Percentiles rank a stretch among this genome's conserved stretches.
These are phyloP conservation scores for Dicycla oo DNA, from an alignment of 2,888 invertebrate genomes.

Conservation along the genomic window DNA sequence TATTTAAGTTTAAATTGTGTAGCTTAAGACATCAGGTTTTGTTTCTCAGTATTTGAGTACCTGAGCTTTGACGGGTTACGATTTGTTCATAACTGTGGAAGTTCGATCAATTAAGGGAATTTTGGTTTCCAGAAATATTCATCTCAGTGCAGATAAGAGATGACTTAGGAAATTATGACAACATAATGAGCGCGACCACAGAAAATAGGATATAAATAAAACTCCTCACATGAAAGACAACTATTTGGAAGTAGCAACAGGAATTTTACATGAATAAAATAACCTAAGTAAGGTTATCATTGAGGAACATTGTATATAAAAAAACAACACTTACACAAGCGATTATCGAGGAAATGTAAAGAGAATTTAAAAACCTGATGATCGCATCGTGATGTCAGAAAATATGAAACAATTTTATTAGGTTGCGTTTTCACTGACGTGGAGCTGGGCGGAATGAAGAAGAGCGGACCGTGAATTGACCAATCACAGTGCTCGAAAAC, in stretches of 20 bases:
- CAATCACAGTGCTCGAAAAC: no score
- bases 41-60: constrained; percentile 44
- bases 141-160: background rate
- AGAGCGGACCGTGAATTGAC: no score
- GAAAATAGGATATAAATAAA: no score
- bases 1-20: constrained; percentile 67
- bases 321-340: no score
- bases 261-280: no score
- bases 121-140: constrained; percentile 3
- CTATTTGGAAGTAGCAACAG: background rate
- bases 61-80: constrained; percentile 30
- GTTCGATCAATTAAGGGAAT: constrained; percentile 18
- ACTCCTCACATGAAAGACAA: background rate
- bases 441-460: no score
- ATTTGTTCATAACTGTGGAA: constrained; percentile 39
- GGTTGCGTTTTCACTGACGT: no score
- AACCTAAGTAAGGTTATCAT: no score
- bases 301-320: no score
- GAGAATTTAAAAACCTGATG: background rate
- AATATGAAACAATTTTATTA: background rate
- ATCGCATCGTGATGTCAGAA: background rate
- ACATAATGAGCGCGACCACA: background rate
- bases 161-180: background rate
- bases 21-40: constrained; percentile 51
- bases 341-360: background rate